Conservation (phyloP, 2,888 invertebrate genomes). For the Caenorhabditis afra region DNA sequence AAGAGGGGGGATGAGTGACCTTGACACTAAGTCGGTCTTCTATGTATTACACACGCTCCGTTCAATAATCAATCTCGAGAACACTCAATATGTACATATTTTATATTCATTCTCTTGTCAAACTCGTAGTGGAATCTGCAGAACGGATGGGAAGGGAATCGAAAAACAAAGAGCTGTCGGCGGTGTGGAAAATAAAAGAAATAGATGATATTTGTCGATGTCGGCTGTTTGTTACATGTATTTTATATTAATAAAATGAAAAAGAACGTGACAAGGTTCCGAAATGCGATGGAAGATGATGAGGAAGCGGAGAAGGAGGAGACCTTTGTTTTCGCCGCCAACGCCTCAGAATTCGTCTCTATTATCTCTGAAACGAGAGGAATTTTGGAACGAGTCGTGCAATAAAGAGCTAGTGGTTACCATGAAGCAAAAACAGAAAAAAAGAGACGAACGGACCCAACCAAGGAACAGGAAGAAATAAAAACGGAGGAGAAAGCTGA, state of each 20-base stretch:
- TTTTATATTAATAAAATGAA: constrained; percentile 32
- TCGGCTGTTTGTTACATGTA: constrained; percentile 1
- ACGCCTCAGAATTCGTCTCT: constrained; percentile 61
- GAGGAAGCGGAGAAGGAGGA: constrained; percentile 8
- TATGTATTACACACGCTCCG: constrained; percentile 11
- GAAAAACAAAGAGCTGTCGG: neutral
- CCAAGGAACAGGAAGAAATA: constrained; percentile 6
- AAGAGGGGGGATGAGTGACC: constrained; percentile 28
- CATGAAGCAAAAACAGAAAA: constrained; percentile 41
- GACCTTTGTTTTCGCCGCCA: constrained; percentile 49
- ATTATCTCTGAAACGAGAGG: constrained; percentile 53
- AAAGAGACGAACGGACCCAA: constrained; percentile 25
- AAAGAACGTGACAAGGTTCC: constrained; percentile 18
- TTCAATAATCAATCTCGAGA: neutral
- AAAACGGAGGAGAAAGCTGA: constrained; percentile 2
- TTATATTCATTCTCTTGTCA: constrained; percentile 6
- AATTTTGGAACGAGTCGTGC: constrained; percentile 13
- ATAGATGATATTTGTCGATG: neutral
- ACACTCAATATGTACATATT: constrained; percentile 16
- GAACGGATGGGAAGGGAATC: constrained; percentile 1
- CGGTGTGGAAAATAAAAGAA: constrained; percentile 8
- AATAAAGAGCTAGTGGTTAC: constrained; percentile 26
- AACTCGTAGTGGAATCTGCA: constrained; percentile 31
- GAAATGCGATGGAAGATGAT: constrained; percentile 12
- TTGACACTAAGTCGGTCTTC: constrained; percentile 36